Evolutionary conservation across 2,888 invertebrate genomes (phyloP).

Genomic region (Calliscelio sp.): DNA sequence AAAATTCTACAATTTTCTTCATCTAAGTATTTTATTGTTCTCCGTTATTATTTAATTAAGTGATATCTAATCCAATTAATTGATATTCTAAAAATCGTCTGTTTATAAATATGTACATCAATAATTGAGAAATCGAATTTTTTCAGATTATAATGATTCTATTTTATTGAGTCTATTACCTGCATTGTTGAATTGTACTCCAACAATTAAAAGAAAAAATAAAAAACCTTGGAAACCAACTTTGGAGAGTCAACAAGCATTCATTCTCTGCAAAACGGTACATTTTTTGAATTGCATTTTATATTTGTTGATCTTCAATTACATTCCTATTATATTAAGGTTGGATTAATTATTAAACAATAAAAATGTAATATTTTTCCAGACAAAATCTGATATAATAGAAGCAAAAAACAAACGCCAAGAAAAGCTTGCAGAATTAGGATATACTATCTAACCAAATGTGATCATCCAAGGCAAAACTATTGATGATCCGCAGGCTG

Average conservation of each 20-base stretch:
- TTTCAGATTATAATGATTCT: slow-evolving; percentile 9
- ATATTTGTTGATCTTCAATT: no score
- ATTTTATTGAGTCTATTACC: slow-evolving; percentile 9
- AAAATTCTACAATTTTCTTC: no score
- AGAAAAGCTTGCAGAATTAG: neutral
- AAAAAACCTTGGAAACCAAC: slow-evolving; percentile 35
- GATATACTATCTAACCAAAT: slow-evolving; percentile 25
- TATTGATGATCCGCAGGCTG: neutral
- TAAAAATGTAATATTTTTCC: no score
- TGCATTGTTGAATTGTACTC: neutral
- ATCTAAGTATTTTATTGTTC: no score
- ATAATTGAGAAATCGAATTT: neutral
- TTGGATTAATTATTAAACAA: no score
- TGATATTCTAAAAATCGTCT: no score
- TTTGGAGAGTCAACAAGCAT: slow-evolving; percentile 9
- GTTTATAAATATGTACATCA: no score
- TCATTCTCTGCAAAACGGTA: slow-evolving; percentile 2
- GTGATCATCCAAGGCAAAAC: slow-evolving; percentile 13
- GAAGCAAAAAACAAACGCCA: neutral
- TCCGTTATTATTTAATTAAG: no score
- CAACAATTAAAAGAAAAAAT: neutral
- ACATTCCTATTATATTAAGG: no score
- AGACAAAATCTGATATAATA: neutral
- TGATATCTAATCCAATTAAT: no score
- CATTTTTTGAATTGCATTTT: neutral